phyloP scores from a whole-genome alignment of 23 tunicate genomes.

The Halocynthia aurantium region DNA sequence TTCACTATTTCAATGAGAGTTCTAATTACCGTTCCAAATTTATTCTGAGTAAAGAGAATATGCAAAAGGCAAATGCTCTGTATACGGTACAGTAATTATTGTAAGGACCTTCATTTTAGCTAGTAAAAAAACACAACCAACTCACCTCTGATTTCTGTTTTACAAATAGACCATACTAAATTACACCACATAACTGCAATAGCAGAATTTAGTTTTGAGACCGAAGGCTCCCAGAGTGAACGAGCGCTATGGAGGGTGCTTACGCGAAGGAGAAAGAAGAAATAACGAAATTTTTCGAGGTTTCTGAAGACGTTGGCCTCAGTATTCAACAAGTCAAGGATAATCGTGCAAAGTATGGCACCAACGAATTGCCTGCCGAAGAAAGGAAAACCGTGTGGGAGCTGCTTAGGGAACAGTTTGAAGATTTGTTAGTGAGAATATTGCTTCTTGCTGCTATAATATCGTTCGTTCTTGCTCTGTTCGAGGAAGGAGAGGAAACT shows the following conservation, averaged over 20 bases:
- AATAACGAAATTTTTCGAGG: slow-evolving; percentile 66
- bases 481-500: slow-evolving; percentile 96
- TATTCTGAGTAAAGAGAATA: no score
- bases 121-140: no score
- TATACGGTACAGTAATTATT: no score
- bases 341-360: slow-evolving; percentile 78
- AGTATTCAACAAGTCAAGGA: slow-evolving; percentile 52
- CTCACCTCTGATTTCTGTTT: no score
- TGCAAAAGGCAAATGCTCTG: no score
- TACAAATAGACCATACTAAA: no score
- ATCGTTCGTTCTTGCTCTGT: slow-evolving; percentile 83
- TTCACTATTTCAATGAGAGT: no score
- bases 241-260: slow-evolving; percentile 77
- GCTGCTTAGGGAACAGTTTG: slow-evolving; percentile 83
- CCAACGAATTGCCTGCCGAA: slow-evolving; percentile 77
- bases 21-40: no score
- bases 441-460: slow-evolving; percentile 80
- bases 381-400: slow-evolving; percentile 77
- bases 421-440: slow-evolving; percentile 81
- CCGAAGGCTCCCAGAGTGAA: not conserved
- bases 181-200: no score
- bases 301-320: slow-evolving; percentile 42
- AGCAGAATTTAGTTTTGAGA: no score
- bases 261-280: slow-evolving; percentile 70
- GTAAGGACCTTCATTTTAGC: no score